Evolutionary conservation across 2,797 vertebrate species (phyloP).

Genomic region (Sebastes glaucus): DNA sequence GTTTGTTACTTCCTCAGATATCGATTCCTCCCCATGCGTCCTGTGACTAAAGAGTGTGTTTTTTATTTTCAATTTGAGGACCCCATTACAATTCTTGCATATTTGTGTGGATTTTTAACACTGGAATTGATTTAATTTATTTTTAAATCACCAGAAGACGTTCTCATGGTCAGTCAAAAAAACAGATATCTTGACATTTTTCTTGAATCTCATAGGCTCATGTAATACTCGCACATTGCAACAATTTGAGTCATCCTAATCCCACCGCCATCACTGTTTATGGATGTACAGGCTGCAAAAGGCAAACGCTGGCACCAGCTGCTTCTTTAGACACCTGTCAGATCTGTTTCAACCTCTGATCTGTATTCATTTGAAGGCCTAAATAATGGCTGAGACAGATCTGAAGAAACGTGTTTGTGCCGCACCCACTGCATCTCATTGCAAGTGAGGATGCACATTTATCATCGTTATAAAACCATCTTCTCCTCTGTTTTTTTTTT

Average conservation of each 20-base stretch:
- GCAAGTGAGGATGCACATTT: constrained; percentile 42
- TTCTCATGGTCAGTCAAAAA: background rate
- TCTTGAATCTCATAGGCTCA: background rate
- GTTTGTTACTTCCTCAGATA: constrained; percentile 72
- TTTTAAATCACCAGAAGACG: constrained; percentile 9
- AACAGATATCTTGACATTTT: background rate
- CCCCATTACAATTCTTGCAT: constrained; percentile 7
- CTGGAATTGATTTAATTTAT: constrained; percentile 10
- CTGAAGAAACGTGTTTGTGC: constrained; percentile 48
- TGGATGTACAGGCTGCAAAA: constrained; percentile 18
- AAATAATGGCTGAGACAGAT: constrained; percentile 41
- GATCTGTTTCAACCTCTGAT: constrained; percentile 59
- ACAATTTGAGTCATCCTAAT: constrained; percentile 26
- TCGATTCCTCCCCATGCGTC: constrained; percentile 56
- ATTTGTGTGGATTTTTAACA: background rate
- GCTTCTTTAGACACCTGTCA: constrained; percentile 63
- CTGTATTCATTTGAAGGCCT: constrained; percentile 66
- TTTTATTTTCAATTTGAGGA: constrained; percentile 57
- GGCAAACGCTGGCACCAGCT: constrained; percentile 41
- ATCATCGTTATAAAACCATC: constrained; percentile 62
- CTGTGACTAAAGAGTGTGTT: constrained; percentile 29
- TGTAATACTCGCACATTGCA: constrained; percentile 5
- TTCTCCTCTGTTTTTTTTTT: background rate
- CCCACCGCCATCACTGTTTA: constrained; percentile 27
- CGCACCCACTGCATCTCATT: constrained; percentile 44